Evolutionary conservation across 1,140 invertebrate species (phyloP).

Genomic region (Drosophila micromelanica): DNA sequence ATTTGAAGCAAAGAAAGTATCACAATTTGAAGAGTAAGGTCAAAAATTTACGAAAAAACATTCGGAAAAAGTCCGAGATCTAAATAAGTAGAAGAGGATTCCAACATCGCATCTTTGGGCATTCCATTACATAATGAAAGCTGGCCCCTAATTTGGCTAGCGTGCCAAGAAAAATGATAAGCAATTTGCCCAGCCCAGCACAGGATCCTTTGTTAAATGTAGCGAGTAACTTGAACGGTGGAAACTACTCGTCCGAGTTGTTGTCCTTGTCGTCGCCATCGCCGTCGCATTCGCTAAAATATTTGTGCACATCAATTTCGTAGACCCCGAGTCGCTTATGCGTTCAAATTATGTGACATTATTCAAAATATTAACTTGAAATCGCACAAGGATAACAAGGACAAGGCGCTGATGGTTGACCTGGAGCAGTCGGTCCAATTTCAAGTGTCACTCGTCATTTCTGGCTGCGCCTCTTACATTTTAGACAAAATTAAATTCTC

Average conservation of each 20-base stretch:
- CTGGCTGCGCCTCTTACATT: slow-evolving; percentile 11
- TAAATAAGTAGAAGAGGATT: slow-evolving; percentile 1
- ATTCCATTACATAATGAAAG: slow-evolving; percentile 16
- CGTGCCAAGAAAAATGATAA: slow-evolving; percentile 47
- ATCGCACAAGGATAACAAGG: slow-evolving; percentile 42
- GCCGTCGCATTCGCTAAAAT: slow-evolving; percentile 35
- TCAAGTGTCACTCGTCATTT: slow-evolving; percentile 22
- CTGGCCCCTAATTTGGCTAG: slow-evolving; percentile 21
- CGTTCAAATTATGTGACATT: slow-evolving; percentile 69
- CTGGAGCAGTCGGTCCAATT: slow-evolving; percentile 16
- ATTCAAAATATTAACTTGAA: slow-evolving; percentile 77
- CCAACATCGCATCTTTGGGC: slow-evolving; percentile 1
- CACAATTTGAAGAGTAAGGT: no score
- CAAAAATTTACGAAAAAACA: no score
- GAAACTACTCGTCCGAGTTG: slow-evolving; percentile 15
- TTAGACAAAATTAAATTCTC: slow-evolving; percentile 65
- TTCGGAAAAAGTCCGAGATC: slow-evolving; percentile 1
- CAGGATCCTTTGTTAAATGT: slow-evolving; percentile 37
- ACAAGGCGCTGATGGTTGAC: slow-evolving; percentile 18
- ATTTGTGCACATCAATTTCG: slow-evolving; percentile 62
- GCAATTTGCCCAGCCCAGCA: slow-evolving; percentile 32
- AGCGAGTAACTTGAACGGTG: slow-evolving; percentile 9
- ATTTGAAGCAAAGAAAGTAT: not conserved
- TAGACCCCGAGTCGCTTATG: slow-evolving; percentile 56
- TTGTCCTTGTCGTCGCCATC: slow-evolving; percentile 12